phyloP scores from a whole-genome alignment of 2,888 invertebrate genomes.

The Thecophora atra region DNA sequence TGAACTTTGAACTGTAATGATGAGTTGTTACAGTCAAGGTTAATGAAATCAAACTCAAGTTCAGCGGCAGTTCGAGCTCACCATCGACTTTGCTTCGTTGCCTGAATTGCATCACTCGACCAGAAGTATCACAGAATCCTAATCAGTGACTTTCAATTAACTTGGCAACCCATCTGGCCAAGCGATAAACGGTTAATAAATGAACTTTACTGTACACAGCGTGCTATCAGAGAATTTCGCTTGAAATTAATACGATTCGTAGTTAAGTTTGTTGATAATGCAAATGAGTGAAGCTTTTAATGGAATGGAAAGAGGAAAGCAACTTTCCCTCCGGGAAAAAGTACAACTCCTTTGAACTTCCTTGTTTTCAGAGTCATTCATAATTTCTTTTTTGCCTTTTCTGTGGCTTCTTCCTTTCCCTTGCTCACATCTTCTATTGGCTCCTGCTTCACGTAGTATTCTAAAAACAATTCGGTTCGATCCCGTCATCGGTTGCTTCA shows the following conservation, averaged over 20 bases:
- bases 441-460: not conserved
- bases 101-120: too few relatives aligned
- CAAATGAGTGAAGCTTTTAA: too few relatives aligned
- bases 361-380: slow-evolving; percentile 25
- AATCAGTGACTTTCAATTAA: slow-evolving; percentile 33
- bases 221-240: slow-evolving; percentile 22
- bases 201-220: slow-evolving; percentile 27
- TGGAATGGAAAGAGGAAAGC: not conserved
- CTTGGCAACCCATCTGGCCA: slow-evolving; percentile 32
- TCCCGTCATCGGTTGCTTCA: not conserved
- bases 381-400: slow-evolving; percentile 10
- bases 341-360: slow-evolving; percentile 15
- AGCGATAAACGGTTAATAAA: slow-evolving; percentile 30
- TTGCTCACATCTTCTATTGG: not conserved
- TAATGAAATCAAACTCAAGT: slow-evolving; percentile 13
- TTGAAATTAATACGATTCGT: slow-evolving; percentile 14
- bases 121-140: not conserved
- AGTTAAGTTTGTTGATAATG: slow-evolving; percentile 23
- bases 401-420: not conserved
- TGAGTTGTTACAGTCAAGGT: not conserved
- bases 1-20: too few relatives aligned
- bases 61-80: not conserved
- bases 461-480: not conserved
- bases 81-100: not conserved
- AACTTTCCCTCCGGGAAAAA: too few relatives aligned